Evolutionary conservation across 2,797 vertebrate species (phyloP).

Genomic region (Danionella dracula): DNA sequence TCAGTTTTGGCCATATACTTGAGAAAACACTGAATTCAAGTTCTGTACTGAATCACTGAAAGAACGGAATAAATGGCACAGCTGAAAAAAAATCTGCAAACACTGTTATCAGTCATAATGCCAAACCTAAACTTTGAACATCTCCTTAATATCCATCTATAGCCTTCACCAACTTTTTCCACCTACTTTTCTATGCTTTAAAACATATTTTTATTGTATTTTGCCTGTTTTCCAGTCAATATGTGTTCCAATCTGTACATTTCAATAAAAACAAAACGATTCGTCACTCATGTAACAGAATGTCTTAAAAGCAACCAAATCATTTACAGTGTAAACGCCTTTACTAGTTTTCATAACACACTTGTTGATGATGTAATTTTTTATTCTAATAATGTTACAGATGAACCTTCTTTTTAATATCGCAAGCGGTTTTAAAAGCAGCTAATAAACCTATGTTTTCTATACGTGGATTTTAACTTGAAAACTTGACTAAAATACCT

Average conservation of each 20-base stretch:
- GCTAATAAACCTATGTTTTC: background rate
- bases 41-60: background rate
- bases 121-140: background rate
- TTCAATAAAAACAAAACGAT: too few relatives aligned
- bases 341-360: too few relatives aligned
- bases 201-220: background rate
- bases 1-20: background rate
- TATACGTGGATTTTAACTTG: background rate
- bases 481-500: background rate
- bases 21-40: background rate
- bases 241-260: background rate
- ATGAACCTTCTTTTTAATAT: too few relatives aligned
- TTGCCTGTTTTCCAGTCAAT: background rate
- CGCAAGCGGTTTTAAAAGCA: background rate
- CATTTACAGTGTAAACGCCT: background rate
- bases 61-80: conserved; percentile 1
- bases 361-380: too few relatives aligned
- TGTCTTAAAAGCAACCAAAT: too few relatives aligned
- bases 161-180: background rate
- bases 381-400: too few relatives aligned
- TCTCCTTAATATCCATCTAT: background rate
- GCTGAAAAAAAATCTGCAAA: background rate
- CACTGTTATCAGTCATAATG: background rate
- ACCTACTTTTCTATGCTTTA: background rate
- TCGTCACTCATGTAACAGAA: too few relatives aligned